These are phyloP conservation scores for Datnioides undecimradiatus DNA, from an alignment of 2,113 vertebrate genomes.

Conservation along the genomic window DNA sequence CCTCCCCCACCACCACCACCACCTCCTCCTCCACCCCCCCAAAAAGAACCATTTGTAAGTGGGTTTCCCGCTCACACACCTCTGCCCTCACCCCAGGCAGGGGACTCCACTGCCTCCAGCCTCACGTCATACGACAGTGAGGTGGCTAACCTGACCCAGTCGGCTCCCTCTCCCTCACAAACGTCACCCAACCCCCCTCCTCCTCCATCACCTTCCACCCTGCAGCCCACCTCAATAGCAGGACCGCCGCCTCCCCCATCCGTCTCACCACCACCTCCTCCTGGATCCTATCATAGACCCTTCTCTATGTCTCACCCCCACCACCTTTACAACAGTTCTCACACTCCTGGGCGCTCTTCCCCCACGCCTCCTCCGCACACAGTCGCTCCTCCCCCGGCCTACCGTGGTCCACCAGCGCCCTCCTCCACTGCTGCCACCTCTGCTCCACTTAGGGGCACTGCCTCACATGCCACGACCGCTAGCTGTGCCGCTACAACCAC, in stretches of 20 bases:
- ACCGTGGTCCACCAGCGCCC: constrained; percentile 65
- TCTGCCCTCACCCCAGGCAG: constrained; percentile 83
- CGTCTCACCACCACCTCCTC: constrained; percentile 83
- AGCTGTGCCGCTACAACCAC: too few species aligned
- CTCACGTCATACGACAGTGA: constrained; percentile 94
- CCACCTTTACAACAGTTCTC: constrained; percentile 84
- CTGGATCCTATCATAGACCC: constrained; percentile 83
- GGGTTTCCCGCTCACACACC: constrained; percentile 77
- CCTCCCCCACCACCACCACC: constrained; percentile 69
- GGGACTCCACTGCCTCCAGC: constrained; percentile 92
- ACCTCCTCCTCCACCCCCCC: constrained; percentile 69
- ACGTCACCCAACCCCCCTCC: constrained; percentile 77
- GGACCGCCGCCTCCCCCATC: constrained; percentile 82
- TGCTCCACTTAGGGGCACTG: constrained; percentile 61
- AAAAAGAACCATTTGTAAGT: constrained; percentile 75
- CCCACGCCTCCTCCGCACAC: constrained; percentile 79
- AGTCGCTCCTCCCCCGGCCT: constrained; percentile 77
- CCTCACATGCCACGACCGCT: constrained; percentile 68
- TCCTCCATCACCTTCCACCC: constrained; percentile 74
- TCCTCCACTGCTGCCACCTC: constrained; percentile 66
- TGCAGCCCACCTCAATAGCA: constrained; percentile 64
- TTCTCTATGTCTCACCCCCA: constrained; percentile 82
- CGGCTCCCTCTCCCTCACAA: constrained; percentile 81
- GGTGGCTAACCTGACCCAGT: constrained; percentile 92
- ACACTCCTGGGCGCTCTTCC: constrained; percentile 75